Evolutionary conservation across 2,888 invertebrate species (phyloP), one percentile per base, ranked within the genome.

Genomic region (Halictus ligatus): DNA sequence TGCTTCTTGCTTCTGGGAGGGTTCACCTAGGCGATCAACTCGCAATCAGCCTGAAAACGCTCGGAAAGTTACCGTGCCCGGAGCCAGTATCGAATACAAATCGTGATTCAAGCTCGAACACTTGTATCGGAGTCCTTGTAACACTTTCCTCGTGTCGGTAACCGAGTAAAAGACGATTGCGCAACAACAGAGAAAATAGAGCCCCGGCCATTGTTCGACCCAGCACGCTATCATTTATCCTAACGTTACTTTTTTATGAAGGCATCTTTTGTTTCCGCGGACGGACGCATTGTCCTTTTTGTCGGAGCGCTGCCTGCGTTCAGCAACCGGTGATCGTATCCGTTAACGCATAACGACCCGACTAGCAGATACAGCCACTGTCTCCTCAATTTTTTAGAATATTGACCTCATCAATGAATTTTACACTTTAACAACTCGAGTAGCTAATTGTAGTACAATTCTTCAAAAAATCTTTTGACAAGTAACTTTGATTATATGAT

Each of bases 1-100:
- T 48, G 64, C 80, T 73, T 75, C 72, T 71, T 29, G 76, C 75
- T 29, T 40, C 64, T 60, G 4, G 12, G 3, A n/a, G 58, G 58
- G 58, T 50, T 74, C 69, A 40, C n/a, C 71, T 40, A 71, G 43
- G n/a, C 71, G 71, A 71, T 69, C 69, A 40, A 69, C 69, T 69
- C 69, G 35, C 40, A 43, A 43, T 71, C 71, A 40, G 71, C 40
- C 21, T 40, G 35, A 69, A 69, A 40, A 73, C 46, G 15, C n/a
- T 71, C 40, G 74, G 50, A 74, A 54, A 74, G 25, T 74, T 54
- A 50, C 29, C 18, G 48, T 74, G n/a, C 29, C 74, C 18, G 35
- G 48, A 48, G 74, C 43, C 71, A 21, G 12, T 40, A 43, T 71
- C 43, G 40, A 43, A 71, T 71, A 43, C 43, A 40, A 43, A 71